Conservation (phyloP, 2,113 vertebrate species). For the Melanocharis versteri region DNA sequence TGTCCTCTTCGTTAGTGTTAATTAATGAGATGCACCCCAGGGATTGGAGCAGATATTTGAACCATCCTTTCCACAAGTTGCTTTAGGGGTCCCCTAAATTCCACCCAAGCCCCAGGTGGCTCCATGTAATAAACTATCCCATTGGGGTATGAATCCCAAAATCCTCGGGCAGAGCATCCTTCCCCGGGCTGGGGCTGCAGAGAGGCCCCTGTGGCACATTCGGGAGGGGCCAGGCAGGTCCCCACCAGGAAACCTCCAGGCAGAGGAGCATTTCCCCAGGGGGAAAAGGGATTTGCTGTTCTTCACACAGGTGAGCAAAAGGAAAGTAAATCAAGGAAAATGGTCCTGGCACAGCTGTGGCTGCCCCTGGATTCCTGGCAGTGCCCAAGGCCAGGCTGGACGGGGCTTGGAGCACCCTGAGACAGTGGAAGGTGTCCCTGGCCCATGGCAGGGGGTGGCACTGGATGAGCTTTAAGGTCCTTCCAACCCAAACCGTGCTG, state of each 20-base stretch:
- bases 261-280: not conserved
- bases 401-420: not conserved
- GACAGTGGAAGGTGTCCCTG: not conserved
- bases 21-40: not conserved
- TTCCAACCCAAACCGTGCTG: not conserved
- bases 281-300: not conserved
- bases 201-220: accelerated
- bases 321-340: not conserved
- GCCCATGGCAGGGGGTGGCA: not conserved
- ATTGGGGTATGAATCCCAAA: not conserved
- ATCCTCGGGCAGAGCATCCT: not conserved
- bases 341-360: not conserved
- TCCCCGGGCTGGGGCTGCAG: not conserved
- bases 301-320: not conserved
- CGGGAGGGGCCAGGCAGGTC: not conserved
- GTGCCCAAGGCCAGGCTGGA: not conserved
- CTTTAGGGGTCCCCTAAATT: not conserved
- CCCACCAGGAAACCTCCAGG: not conserved
- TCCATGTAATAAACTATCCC: not conserved
- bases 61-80: accelerated
- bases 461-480: not conserved
- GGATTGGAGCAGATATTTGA: not conserved
- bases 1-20: not conserved
- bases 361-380: not conserved
- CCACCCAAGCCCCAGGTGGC: not conserved